Percentiles rank a stretch among this genome's conserved stretches.
Evolutionary conservation across 2,113 vertebrate species (phyloP).

Genomic region (Lophius piscatorius): DNA sequence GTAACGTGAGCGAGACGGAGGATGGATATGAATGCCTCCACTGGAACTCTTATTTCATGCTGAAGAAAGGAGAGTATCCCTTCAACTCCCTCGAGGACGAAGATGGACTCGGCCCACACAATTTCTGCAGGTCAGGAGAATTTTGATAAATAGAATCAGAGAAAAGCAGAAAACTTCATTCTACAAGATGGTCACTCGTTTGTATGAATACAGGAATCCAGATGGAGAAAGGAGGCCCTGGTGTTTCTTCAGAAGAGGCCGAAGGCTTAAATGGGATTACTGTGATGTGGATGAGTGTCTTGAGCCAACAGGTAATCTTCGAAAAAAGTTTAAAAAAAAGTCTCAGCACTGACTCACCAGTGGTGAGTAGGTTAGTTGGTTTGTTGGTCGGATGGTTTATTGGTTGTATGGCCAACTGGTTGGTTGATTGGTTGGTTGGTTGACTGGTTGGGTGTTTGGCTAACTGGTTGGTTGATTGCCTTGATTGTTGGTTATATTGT

Average conservation of each 20-base stretch:
- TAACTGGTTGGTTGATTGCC: too few species aligned
- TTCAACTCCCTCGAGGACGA: constrained; percentile 48
- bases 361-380: too few species aligned
- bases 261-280: constrained; percentile 70
- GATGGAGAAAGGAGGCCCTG: constrained; percentile 78
- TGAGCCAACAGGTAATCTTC: constrained; percentile 49
- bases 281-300: constrained; percentile 72
- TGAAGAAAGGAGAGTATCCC: constrained; percentile 57
- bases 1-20: constrained; percentile 74
- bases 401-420: too few species aligned
- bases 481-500: too few species aligned
- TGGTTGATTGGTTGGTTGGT: too few species aligned
- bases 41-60: constrained; percentile 81
- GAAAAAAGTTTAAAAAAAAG: too few species aligned
- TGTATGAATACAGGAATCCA: constrained; percentile 72
- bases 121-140: constrained; percentile 78
- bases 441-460: too few species aligned
- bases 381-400: too few species aligned
- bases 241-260: constrained; percentile 75
- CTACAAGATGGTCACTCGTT: neutral
- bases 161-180: neutral
- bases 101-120: constrained; percentile 77
- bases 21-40: constrained; percentile 74
- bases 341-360: too few species aligned
- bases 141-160: neutral